Percentiles rank a stretch among this genome's conserved stretches.
phyloP scores from a whole-genome alignment of 2,797 vertebrate genomes.

The Xiphorhynchus erythropygius region DNA sequence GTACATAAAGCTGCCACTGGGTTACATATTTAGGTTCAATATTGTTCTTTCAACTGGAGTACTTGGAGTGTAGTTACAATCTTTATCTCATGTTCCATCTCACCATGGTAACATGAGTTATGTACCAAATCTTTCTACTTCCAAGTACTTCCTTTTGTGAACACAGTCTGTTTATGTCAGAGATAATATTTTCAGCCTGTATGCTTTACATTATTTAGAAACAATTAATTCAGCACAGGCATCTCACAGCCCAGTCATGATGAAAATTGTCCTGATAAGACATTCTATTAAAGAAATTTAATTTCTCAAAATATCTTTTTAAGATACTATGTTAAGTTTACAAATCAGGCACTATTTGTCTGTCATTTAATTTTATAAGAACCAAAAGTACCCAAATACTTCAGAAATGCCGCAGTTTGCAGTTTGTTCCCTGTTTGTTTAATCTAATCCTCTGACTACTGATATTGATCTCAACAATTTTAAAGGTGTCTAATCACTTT shows the following conservation, averaged over 20 bases:
- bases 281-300: not conserved
- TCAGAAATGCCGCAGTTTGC: not conserved
- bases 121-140: not conserved
- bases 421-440: not conserved
- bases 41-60: not conserved
- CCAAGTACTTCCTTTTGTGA: not conserved
- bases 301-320: not conserved
- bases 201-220: not conserved
- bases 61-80: not conserved
- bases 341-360: not conserved
- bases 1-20: not conserved
- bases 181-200: not conserved
- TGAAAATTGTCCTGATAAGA: not conserved
- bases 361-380: not conserved
- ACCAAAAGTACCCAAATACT: not conserved
- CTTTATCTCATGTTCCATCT: not conserved
- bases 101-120: not conserved
- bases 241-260: not conserved
- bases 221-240: not conserved
- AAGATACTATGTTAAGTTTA: not conserved
- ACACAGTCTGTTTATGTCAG: not conserved
- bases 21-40: not conserved
- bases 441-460: not conserved
- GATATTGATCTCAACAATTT: not conserved
- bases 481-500: not conserved